Conservation (phyloP, 2,888 invertebrate species). For the Drosophila koepferae region DNA sequence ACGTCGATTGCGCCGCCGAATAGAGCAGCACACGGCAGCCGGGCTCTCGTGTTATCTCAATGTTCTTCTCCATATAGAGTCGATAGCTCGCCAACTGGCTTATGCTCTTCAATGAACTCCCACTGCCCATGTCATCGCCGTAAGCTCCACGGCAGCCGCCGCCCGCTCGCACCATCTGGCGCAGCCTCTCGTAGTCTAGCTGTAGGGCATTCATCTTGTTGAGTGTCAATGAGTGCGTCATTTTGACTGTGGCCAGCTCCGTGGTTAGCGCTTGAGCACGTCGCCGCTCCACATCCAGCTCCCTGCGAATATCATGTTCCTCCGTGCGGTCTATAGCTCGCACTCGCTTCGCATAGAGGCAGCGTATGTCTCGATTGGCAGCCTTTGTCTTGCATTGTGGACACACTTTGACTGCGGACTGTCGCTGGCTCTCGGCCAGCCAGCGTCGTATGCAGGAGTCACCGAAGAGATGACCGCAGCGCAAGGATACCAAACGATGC, state of each 20-base stretch:
- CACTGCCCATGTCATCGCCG: constrained; percentile 7
- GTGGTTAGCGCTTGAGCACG: constrained; percentile 87
- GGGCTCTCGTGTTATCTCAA: constrained; percentile 89
- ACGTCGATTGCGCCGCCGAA: constrained; percentile 87
- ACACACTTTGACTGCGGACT: constrained; percentile 87
- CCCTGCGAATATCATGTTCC: constrained; percentile 88
- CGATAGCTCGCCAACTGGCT: constrained; percentile 64
- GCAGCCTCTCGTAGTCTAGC: constrained; percentile 75
- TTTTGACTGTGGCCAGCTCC: constrained; percentile 87
- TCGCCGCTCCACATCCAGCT: constrained; percentile 87
- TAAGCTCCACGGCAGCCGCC: constrained; percentile 36
- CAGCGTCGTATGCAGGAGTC: constrained; percentile 88
- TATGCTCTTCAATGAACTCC: constrained; percentile 7
- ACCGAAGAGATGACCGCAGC: constrained; percentile 97
- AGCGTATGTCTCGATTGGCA: constrained; percentile 89
- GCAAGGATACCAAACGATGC: constrained; percentile 93
- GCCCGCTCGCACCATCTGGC: constrained; percentile 59
- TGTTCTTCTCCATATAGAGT: constrained; percentile 87
- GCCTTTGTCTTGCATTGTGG: constrained; percentile 95
- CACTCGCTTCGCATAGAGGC: constrained; percentile 91
- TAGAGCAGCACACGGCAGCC: constrained; percentile 93
- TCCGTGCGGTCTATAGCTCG: constrained; percentile 92
- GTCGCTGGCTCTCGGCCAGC: constrained; percentile 79
- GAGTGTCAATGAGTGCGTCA: constrained; percentile 66
- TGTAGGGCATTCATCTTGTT: constrained; percentile 68